These are phyloP conservation scores for Cantharis rustica DNA, from an alignment of 2,888 invertebrate genomes.

Conservation along the genomic window DNA sequence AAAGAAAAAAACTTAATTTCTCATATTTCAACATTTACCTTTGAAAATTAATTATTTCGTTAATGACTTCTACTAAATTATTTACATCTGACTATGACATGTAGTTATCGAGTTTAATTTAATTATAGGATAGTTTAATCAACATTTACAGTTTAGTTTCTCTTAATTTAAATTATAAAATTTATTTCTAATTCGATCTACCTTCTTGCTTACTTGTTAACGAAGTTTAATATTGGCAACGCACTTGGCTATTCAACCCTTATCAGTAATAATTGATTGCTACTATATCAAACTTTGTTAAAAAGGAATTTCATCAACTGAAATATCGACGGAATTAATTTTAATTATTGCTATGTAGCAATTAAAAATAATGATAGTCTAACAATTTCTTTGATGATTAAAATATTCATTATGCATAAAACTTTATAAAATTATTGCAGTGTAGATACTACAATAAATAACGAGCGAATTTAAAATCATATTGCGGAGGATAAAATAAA, in stretches of 20 bases:
- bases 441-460: neutral
- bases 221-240: neutral
- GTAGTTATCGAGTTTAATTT: neutral
- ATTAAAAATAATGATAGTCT: neutral
- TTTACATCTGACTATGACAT: neutral
- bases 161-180: neutral
- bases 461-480: neutral
- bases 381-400: no score
- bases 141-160: neutral
- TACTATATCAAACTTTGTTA: neutral
- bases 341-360: neutral
- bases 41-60: neutral
- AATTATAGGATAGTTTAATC: neutral
- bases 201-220: neutral
- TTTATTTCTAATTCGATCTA: neutral
- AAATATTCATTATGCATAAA: neutral
- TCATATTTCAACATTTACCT: neutral
- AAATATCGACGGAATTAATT: neutral
- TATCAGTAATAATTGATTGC: neutral
- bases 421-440: neutral
- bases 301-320: neutral
- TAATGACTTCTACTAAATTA: neutral
- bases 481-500: neutral
- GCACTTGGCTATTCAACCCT: neutral
- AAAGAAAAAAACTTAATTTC: neutral